Conservation (phyloP, 1,140 invertebrate species). For the Diorhabda elongata region DNA sequence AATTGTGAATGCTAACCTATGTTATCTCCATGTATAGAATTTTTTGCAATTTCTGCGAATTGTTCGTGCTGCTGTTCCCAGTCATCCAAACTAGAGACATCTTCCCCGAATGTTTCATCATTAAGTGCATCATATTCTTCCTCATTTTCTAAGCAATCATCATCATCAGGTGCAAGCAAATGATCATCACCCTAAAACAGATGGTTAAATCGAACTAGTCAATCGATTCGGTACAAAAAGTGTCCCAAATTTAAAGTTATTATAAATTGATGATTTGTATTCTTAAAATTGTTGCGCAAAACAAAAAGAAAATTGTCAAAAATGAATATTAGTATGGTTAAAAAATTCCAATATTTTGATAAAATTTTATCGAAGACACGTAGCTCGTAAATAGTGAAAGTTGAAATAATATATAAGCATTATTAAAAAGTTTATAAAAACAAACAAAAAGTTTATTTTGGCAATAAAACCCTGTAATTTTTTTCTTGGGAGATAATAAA, state of each 20-base stretch:
- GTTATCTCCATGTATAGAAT: constrained; percentile 47
- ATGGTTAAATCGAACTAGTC: not conserved
- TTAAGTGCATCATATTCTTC: constrained; percentile 86
- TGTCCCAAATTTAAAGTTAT: not conserved
- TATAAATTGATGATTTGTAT: not conserved
- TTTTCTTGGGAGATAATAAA: not conserved
- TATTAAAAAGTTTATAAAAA: not conserved
- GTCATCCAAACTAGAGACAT: constrained; percentile 53
- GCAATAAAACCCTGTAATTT: not conserved
- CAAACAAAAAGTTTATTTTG: not conserved
- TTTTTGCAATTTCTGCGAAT: constrained; percentile 58
- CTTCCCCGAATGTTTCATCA: constrained; percentile 82
- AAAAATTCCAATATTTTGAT: not conserved
- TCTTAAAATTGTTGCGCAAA: not conserved
- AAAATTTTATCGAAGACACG: no score
- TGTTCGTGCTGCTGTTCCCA: constrained; percentile 72
- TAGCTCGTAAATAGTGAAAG: no score
- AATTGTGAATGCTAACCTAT: constrained; percentile 32
- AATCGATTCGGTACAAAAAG: no score
- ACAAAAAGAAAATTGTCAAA: not conserved
- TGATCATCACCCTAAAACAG: constrained; percentile 39
- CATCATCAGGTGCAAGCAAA: constrained; percentile 50
- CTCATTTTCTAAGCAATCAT: constrained; percentile 62
- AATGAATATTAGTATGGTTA: not conserved
- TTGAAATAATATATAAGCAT: no score